Conservation (phyloP, 1,140 invertebrate genomes). For the Atta texana region DNA sequence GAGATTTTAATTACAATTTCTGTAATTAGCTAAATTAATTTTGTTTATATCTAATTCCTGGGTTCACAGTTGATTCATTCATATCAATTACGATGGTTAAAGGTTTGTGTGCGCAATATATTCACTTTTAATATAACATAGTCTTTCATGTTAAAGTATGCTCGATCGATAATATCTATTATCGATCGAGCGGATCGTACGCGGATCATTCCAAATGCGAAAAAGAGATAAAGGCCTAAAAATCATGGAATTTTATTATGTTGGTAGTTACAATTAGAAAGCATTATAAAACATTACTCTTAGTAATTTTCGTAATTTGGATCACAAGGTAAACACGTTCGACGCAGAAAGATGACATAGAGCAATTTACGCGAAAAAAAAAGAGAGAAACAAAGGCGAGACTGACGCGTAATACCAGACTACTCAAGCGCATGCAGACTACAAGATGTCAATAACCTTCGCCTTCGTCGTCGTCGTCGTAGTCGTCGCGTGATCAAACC, state of each 20-base stretch:
- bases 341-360: not conserved
- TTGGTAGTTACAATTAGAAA: conserved; percentile 3
- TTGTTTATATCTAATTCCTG: not conserved
- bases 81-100: not conserved
- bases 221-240: not conserved
- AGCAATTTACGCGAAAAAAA: conserved; percentile 24
- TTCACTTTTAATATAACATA: conserved; percentile 1
- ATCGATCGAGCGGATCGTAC: not conserved
- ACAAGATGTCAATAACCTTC: conserved; percentile 81
- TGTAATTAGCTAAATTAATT: not conserved
- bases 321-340: not conserved
- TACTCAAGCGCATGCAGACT: conserved; percentile 30
- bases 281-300: not conserved
- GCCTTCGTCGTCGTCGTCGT: conserved; percentile 67
- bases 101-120: not conserved
- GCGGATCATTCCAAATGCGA: not conserved
- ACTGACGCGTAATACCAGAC: conserved; percentile 11
- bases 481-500: conserved; percentile 82
- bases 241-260: conserved; percentile 9
- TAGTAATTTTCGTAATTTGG: conserved; percentile 41
- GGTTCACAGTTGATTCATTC: not conserved
- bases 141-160: not conserved
- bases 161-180: conserved; percentile 5
- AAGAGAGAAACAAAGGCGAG: conserved; percentile 19
- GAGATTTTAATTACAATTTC: not conserved